phyloP scores from a whole-genome alignment of 2,797 vertebrate genomes.

The Channallabes apus region DNA sequence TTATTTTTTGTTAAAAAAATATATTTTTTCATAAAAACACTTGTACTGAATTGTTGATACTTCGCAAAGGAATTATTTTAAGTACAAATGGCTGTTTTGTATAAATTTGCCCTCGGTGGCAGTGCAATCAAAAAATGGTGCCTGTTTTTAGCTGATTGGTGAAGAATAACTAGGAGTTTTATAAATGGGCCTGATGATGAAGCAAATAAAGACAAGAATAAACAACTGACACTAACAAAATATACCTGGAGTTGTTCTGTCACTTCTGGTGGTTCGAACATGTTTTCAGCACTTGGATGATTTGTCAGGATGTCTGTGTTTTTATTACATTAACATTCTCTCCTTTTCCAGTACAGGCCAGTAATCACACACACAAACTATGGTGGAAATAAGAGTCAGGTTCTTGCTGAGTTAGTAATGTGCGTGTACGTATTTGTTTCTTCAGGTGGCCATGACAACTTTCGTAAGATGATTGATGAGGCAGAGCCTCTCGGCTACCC shows the following conservation, averaged over 20 bases:
- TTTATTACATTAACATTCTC: constrained; percentile 29
- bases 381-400: constrained; percentile 32
- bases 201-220: neutral
- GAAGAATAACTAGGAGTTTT: neutral
- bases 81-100: neutral
- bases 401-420: constrained; percentile 33
- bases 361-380: constrained; percentile 38
- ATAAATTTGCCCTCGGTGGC: neutral
- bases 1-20: neutral
- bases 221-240: neutral
- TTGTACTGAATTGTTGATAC: neutral
- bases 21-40: too few species aligned
- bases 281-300: neutral
- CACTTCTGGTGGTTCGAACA: neutral
- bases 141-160: neutral
- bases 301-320: constrained; percentile 5
- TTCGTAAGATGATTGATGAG: constrained; percentile 91
- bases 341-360: neutral
- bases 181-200: neutral
- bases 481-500: constrained; percentile 90
- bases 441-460: constrained; percentile 89
- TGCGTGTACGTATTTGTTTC: constrained; percentile 30
- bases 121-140: neutral
- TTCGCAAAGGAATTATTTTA: neutral
- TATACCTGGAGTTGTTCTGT: neutral